Evolutionary conservation across 2,113 vertebrate genomes (phyloP).

Genomic region (Nicator chloris): DNA sequence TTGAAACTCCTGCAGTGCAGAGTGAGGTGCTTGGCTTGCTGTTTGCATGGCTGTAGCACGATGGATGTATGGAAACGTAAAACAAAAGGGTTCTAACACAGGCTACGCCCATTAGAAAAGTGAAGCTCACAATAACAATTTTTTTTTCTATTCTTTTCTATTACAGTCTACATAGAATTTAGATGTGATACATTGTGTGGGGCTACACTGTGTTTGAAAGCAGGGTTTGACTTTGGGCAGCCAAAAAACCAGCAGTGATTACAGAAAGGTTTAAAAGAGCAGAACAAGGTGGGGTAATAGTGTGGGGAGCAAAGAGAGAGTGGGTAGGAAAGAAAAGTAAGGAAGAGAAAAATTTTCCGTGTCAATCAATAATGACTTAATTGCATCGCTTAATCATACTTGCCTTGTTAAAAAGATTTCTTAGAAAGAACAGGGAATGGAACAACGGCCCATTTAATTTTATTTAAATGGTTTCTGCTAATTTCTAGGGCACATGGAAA

Average conservation of each 20-base stretch:
- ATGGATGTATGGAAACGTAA: rapidly evolving
- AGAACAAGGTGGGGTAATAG: not conserved
- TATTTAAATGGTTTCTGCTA: not conserved
- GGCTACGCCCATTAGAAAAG: not conserved
- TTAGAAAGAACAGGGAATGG: not conserved
- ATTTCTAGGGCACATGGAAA: not conserved
- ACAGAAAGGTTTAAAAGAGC: not conserved
- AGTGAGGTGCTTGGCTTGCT: not conserved
- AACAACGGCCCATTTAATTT: not conserved
- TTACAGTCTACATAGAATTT: not conserved
- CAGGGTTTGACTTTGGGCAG: not conserved
- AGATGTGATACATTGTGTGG: rapidly evolving
- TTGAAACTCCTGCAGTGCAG: not conserved
- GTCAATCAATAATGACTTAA: not conserved
- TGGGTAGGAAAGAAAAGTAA: not conserved
- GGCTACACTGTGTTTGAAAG: not conserved
- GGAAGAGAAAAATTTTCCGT: not conserved
- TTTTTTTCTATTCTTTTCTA: too few relatives aligned
- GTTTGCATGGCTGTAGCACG: not conserved
- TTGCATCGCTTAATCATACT: not conserved
- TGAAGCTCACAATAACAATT: not conserved
- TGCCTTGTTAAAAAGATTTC: not conserved
- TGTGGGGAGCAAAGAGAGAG: not conserved
- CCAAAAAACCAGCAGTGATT: not conserved
- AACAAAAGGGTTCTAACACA: not conserved